These are phyloP conservation scores for Eumerus sabulonum DNA, from an alignment of 2,888 invertebrate species.

Conservation along the genomic window DNA sequence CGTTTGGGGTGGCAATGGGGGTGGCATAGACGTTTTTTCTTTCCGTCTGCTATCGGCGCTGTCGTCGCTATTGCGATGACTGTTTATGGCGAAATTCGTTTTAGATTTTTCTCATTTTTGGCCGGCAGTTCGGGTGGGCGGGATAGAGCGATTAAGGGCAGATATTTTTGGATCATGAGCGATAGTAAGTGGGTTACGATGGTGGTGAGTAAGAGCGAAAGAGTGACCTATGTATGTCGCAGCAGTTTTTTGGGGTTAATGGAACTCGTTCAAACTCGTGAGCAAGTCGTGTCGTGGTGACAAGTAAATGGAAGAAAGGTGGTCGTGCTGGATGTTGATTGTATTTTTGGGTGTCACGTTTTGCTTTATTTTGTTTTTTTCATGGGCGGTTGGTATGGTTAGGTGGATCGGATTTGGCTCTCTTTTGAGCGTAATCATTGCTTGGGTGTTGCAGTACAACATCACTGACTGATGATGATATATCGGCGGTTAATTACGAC, in stretches of 20 bases:
- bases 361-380: no score
- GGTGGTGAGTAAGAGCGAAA: not conserved
- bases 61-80: not conserved
- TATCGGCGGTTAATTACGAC: no score
- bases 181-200: not conserved
- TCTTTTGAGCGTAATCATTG: no score
- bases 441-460: no score
- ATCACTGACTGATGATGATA: no score
- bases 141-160: not conserved
- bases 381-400: not conserved
- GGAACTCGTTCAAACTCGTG: not conserved
- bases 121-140: not conserved
- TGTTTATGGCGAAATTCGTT: not conserved
- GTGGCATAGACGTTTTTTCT: not conserved
- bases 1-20: not conserved
- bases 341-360: not conserved
- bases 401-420: not conserved
- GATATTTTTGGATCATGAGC: not conserved
- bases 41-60: conserved; percentile 3
- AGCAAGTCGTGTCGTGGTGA: not conserved
- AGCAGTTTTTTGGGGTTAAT: conserved; percentile 1
- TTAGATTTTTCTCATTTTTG: not conserved
- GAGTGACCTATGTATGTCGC: not conserved
- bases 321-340: not conserved
- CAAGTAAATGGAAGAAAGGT: not conserved